These are phyloP conservation scores for Mycteria americana DNA, from an alignment of 2,797 vertebrate species.

Conservation along the genomic window DNA sequence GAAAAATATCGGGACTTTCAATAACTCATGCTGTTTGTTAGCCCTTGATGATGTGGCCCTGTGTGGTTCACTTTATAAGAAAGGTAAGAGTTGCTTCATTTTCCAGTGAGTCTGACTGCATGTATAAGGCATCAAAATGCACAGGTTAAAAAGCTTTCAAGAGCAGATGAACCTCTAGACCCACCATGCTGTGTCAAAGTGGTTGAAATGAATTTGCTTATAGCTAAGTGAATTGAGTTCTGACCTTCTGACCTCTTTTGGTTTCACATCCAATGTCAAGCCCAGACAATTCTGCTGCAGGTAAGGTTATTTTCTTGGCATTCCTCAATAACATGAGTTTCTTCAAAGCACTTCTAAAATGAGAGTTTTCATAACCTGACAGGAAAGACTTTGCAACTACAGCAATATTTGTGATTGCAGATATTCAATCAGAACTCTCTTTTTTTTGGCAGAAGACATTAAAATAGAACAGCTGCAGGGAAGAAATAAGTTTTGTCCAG, in stretches of 20 bases:
- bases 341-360: background rate
- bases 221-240: background rate
- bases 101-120: background rate
- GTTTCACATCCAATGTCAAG: background rate
- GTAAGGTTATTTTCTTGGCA: background rate
- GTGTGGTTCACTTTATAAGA: background rate
- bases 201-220: background rate
- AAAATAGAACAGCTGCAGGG: background rate
- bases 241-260: background rate
- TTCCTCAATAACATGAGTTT: background rate
- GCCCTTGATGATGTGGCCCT: background rate
- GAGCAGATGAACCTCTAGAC: background rate
- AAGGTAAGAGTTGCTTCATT: background rate
- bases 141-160: background rate
- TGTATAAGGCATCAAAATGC: background rate
- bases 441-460: background rate
- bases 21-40: background rate
- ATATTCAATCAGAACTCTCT: background rate
- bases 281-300: background rate
- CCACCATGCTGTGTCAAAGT: background rate
- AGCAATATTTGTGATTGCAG: background rate
- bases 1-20: background rate
- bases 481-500: background rate
- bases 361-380: background rate
- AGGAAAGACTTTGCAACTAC: background rate